These are phyloP conservation scores for Sardinella longiceps DNA, from an alignment of 2,797 vertebrate genomes.

Conservation along the genomic window DNA sequence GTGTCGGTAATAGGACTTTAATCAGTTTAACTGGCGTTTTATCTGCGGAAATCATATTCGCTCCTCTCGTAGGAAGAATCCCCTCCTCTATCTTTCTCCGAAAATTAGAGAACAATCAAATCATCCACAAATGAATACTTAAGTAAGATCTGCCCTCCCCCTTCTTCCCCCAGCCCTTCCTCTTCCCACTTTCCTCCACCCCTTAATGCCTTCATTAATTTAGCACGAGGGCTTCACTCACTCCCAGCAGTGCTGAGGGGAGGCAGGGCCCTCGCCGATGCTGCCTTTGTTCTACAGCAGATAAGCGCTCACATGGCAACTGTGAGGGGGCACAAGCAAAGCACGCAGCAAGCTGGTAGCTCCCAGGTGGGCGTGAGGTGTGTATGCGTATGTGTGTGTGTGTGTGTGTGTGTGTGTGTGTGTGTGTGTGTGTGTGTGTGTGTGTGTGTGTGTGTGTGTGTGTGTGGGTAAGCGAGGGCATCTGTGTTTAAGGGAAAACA, in stretches of 20 bases:
- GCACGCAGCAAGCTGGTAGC: neutral
- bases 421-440: neutral
- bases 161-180: slow-evolving; percentile 33
- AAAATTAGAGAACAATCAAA: slow-evolving; percentile 59
- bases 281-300: slow-evolving; percentile 6
- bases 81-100: slow-evolving; percentile 51
- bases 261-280: neutral
- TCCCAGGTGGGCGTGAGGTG: neutral
- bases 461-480: neutral
- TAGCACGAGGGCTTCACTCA: slow-evolving; percentile 50
- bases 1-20: slow-evolving; percentile 50
- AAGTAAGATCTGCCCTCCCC: slow-evolving; percentile 45
- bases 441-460: neutral
- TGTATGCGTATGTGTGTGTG: neutral
- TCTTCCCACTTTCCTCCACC: slow-evolving; percentile 38
- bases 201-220: slow-evolving; percentile 58
- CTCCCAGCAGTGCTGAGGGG: slow-evolving; percentile 43
- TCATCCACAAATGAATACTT: slow-evolving; percentile 59
- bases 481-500: neutral
- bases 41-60: slow-evolving; percentile 53
- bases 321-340: neutral
- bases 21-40: slow-evolving; percentile 58
- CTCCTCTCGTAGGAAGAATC: slow-evolving; percentile 51
- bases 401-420: neutral
- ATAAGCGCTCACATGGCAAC: neutral